Evolutionary conservation across 2,888 invertebrate genomes (phyloP), one percentile per base, ranked within the genome.

Genomic region (Acanthoscelides obtectus): DNA sequence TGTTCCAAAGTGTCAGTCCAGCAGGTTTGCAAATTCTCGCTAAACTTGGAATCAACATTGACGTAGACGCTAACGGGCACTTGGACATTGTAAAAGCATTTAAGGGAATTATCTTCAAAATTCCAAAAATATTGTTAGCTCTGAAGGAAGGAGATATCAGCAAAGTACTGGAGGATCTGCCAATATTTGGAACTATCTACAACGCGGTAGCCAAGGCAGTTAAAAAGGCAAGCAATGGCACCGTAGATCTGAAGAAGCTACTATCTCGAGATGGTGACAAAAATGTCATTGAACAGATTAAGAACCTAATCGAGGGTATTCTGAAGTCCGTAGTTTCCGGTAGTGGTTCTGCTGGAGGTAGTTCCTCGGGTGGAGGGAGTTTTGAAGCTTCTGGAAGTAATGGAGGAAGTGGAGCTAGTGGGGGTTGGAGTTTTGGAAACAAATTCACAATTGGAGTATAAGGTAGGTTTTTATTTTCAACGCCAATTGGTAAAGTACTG

Each of bases 21-120:
- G 45, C 67, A n/a, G 77, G 77, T 21, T 22, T 75, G 45, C 63
- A n/a, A 2, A 20, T 77, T 4, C 72, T 77, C 20, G 25, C 20
- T 19, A 27, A 66, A 8, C 71, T 74, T 22, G 74, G 75, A 19
- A 72, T 75, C 27, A 22, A 64, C 3, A 72, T 74, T 21, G 71
- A 72, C 17, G 12, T 68, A 19, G 65, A 66, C 2, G 20, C 20
- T 6, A 65, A 20, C 0, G 67, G 67, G 4, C 45, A 45, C 12
- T 6, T 45, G 45, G 72, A 74, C 25, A 66, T 73, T 8, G 0
- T 72, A 1, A 20, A n/a, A 12, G 17, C 67, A 20, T 67, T 75
- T 65, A 20, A 75, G 1, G 67, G 22, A 21, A 63, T 67, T 1
- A 45, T 45, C 45, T 12, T 12, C 12, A 45, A 45, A 6, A 6